Percentiles rank a stretch among this genome's conserved stretches.
Conservation (phyloP, 2,113 vertebrate genomes). For the Lynx canadensis region DNA sequence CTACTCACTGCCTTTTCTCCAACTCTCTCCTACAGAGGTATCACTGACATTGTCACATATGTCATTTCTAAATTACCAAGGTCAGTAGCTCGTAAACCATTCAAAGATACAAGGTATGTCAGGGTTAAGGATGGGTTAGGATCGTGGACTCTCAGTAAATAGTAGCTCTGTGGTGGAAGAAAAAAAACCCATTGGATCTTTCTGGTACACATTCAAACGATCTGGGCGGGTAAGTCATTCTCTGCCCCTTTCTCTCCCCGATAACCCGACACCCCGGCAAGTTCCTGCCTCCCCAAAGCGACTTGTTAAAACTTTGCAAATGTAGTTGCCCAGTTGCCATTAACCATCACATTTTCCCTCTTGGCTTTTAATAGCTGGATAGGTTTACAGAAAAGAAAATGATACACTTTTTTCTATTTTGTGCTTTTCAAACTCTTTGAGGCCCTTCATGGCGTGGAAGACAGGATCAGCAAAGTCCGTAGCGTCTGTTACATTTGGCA, state of each 20-base stretch:
- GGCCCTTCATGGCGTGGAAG: background rate
- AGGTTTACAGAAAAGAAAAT: background rate
- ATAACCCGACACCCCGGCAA: background rate
- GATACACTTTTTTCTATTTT: background rate
- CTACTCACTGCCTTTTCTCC: background rate
- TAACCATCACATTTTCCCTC: background rate
- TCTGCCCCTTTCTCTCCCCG: background rate
- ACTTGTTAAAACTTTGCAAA: background rate
- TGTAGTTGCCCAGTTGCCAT: background rate
- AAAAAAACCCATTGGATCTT: background rate
- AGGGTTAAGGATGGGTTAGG: background rate
- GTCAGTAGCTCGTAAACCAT: background rate
- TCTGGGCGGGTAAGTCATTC: background rate
- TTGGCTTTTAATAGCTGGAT: background rate
- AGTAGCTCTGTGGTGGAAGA: background rate
- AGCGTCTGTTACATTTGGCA: background rate
- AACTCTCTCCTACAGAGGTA: accelerated
- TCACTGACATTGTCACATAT: background rate
- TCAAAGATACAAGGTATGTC: background rate
- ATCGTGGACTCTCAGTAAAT: background rate
- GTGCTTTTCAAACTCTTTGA: background rate
- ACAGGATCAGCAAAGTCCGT: background rate
- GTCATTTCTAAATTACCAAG: conserved; percentile 1
- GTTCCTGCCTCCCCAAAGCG: background rate
- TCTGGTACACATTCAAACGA: background rate